These are phyloP conservation scores for Toxostoma redivivum DNA, from an alignment of 2,113 vertebrate species.

Conservation along the genomic window DNA sequence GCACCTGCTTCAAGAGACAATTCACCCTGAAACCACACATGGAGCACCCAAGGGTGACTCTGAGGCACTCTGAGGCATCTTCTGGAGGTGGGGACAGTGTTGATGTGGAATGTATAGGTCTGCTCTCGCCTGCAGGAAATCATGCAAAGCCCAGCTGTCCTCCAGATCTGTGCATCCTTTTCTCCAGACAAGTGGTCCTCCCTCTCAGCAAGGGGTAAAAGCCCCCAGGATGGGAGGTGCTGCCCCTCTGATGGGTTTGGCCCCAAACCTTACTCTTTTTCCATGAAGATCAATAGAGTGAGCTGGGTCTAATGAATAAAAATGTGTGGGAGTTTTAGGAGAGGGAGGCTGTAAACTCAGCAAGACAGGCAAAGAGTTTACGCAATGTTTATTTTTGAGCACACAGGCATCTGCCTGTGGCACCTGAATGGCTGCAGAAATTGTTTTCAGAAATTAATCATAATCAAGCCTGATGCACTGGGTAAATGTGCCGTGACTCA, in stretches of 20 bases:
- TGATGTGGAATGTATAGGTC: fast-evolving
- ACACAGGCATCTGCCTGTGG: not conserved
- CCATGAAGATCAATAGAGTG: not conserved
- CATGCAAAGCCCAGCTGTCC: not conserved
- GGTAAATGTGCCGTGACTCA: slow-evolving; percentile 14
- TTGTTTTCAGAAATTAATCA: slow-evolving; percentile 29
- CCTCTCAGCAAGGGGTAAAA: not conserved
- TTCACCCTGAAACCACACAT: not conserved
- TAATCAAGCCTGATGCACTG: not conserved
- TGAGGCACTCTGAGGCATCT: not conserved
- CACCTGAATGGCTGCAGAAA: not conserved
- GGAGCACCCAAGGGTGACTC: not conserved
- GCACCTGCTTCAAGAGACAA: not conserved
- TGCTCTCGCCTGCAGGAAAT: not conserved
- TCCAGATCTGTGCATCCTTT: not conserved
- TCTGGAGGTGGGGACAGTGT: not conserved
- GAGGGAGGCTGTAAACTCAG: not conserved
- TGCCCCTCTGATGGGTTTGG: not conserved
- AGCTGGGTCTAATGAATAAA: not conserved
- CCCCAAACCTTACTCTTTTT: not conserved
- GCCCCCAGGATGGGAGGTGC: not conserved
- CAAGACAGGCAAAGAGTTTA: not conserved
- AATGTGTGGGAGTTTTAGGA: not conserved
- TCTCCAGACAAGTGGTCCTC: fast-evolving
- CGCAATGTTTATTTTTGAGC: not conserved